Evolutionary conservation across 2,888 invertebrate species (phyloP).

Genomic region (Anarsia innoxiella): DNA sequence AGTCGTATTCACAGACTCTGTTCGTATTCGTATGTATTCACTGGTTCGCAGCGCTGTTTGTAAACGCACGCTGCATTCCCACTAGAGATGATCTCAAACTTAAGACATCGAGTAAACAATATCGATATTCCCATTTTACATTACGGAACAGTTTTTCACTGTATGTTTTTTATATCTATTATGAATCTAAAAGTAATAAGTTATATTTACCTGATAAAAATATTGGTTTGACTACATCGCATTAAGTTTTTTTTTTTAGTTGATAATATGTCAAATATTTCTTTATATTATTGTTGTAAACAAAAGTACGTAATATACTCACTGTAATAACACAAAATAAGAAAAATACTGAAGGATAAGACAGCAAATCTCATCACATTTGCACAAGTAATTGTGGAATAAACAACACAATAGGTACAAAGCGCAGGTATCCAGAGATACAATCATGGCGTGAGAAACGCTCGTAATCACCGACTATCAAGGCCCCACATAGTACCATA

Average conservation of each 20-base stretch:
- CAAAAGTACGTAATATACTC: too few species aligned
- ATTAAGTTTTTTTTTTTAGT: too few species aligned
- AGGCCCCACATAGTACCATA: conserved; percentile 15
- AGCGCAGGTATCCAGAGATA: conserved; percentile 6
- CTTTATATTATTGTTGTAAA: too few species aligned
- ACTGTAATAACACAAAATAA: too few species aligned
- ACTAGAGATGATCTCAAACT: conserved; percentile 34
- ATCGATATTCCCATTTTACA: conserved; percentile 26
- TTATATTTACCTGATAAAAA: too few species aligned
- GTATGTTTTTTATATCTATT: too few species aligned
- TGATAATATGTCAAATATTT: too few species aligned
- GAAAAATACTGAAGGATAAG: too few species aligned
- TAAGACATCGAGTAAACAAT: conserved; percentile 30
- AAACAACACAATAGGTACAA: conserved; percentile 8
- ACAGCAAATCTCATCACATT: too few species aligned
- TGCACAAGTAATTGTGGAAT: conserved; percentile 2
- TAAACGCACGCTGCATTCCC: conserved; percentile 50
- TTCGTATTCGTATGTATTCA: conserved; percentile 42
- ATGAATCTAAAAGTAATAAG: too few species aligned
- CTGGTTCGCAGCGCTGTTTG: conserved; percentile 56
- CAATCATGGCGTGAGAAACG: conserved; percentile 17
- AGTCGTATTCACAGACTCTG: conserved; percentile 36
- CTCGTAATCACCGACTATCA: conserved; percentile 12
- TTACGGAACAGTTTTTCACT: too few species aligned
- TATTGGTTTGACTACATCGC: too few species aligned